These are phyloP conservation scores for Falcaria lacertinaria DNA, from an alignment of 2,888 invertebrate genomes.

Conservation along the genomic window DNA sequence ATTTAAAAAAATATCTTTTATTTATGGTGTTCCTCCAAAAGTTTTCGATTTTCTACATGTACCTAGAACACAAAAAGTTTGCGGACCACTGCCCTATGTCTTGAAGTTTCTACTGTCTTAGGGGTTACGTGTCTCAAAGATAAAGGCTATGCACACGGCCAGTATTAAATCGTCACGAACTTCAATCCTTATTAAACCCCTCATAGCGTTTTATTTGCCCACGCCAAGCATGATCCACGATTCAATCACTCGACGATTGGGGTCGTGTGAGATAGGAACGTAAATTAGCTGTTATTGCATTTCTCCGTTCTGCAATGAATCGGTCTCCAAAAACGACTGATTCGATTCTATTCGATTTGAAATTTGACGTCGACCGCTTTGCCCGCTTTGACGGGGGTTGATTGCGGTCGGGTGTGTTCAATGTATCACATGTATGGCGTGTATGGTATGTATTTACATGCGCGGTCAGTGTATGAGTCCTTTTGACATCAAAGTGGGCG, in stretches of 20 bases:
- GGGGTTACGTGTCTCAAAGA: too few relatives aligned
- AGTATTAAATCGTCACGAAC: too few relatives aligned
- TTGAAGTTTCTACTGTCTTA: too few relatives aligned
- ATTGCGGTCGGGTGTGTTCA: slow-evolving; percentile 15
- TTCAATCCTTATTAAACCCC: too few relatives aligned
- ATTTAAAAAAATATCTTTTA: too few relatives aligned
- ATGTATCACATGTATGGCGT: slow-evolving; percentile 4
- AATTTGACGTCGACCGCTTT: slow-evolving; percentile 24
- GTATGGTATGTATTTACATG: background rate
- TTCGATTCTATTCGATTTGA: slow-evolving; percentile 32
- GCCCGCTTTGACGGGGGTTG: slow-evolving; percentile 22
- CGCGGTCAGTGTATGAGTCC: background rate
- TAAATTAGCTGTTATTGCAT: slow-evolving; percentile 19
- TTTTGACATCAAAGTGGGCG: background rate
- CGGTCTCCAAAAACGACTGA: slow-evolving; percentile 3
- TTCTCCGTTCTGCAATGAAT: slow-evolving; percentile 8
- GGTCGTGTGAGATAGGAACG: slow-evolving; percentile 20
- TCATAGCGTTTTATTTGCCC: background rate
- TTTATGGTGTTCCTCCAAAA: too few relatives aligned
- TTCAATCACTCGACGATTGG: background rate
- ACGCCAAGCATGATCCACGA: background rate
- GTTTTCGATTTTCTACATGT: too few relatives aligned
- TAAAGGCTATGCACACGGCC: too few relatives aligned
- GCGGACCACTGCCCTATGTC: too few relatives aligned
- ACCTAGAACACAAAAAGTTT: too few relatives aligned